Base-by-base conservation (phyloP, 2,888 invertebrate species). In the Alcis repandata region DNA sequence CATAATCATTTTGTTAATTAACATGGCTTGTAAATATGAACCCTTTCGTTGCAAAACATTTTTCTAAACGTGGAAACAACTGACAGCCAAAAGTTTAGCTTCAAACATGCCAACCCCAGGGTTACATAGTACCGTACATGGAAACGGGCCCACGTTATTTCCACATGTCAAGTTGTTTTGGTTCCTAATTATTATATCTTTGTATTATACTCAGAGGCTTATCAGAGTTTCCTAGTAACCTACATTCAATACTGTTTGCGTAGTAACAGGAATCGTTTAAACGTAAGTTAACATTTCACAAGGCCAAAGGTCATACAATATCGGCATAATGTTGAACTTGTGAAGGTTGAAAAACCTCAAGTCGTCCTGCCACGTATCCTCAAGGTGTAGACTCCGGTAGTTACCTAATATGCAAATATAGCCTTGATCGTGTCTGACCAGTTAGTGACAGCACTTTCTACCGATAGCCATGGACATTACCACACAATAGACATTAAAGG, bases 371-470 rank as follows among this genome's bases (percentile, higher is more conserved):
- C 67, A 70, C 65, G 70, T 67, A 72, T 69, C 72, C 70, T 63
- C 70, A 67, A 68, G 70, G 68, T 63, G 63, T 59, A 63, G 58
- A 57, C 72, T 71, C 72, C 73, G 77, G 77, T 74, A 79, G 82
- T 89, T 89, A 89, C 84, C 84, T 87, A 86, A 81, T 78, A 83
- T 88, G 91, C 82, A 85, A 89, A 90, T 88, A 77, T 77, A 82
- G 63, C 80, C 84, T 81, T 83, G 78, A 84, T 87, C 87, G 88
- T 86, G 86, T 79, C 77, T 82, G 84, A 78, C 83, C 85, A 86
- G 85, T 87, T 87, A 88, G 85, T 83, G 77, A 65, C 56, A 68
- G 68, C 76, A 89, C 91, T 91, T 91, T 91, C 91, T 87, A 88
- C 85, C 69, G 80, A 75, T 72, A 75, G 74, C 69, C 69, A 76